Percentiles rank a stretch among this genome's conserved stretches.
These are phyloP conservation scores for Fulmarus glacialis DNA, from an alignment of 2,113 vertebrate species.

Conservation along the genomic window DNA sequence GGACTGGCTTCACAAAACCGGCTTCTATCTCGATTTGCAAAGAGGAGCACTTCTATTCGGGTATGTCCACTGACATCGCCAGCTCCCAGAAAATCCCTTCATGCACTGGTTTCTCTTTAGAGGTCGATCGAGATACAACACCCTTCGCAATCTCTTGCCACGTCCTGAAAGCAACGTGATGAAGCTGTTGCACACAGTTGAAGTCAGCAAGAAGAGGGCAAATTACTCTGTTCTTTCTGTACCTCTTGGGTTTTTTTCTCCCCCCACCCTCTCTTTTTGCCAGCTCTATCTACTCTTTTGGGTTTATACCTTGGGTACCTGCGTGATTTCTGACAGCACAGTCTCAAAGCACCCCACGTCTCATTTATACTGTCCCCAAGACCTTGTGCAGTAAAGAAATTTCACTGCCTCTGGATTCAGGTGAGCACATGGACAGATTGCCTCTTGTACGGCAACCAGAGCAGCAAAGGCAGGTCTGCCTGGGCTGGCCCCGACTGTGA, in stretches of 20 bases:
- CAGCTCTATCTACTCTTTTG: neutral
- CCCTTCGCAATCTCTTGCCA: rapidly evolving
- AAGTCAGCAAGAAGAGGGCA: neutral
- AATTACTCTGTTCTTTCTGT: neutral
- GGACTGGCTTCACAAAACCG: neutral
- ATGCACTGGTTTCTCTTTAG: neutral
- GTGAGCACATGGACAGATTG: rapidly evolving
- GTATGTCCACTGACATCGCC: neutral
- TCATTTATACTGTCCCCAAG: neutral
- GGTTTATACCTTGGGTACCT: neutral
- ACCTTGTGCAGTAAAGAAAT: neutral
- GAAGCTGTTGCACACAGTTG: neutral
- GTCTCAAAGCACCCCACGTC: neutral
- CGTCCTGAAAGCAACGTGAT: rapidly evolving
- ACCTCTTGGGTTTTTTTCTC: neutral
- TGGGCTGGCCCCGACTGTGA: rapidly evolving
- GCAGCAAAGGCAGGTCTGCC: neutral
- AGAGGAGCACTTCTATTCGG: neutral
- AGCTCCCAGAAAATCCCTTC: neutral
- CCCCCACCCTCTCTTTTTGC: neutral
- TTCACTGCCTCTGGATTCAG: neutral
- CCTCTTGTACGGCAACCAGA: rapidly evolving
- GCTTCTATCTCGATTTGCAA: neutral
- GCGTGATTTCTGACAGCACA: neutral
- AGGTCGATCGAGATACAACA: neutral